Evolutionary conservation across 2,888 invertebrate species (phyloP), one percentile per base, ranked within the genome.

Genomic region (Ectobius pallidus): DNA sequence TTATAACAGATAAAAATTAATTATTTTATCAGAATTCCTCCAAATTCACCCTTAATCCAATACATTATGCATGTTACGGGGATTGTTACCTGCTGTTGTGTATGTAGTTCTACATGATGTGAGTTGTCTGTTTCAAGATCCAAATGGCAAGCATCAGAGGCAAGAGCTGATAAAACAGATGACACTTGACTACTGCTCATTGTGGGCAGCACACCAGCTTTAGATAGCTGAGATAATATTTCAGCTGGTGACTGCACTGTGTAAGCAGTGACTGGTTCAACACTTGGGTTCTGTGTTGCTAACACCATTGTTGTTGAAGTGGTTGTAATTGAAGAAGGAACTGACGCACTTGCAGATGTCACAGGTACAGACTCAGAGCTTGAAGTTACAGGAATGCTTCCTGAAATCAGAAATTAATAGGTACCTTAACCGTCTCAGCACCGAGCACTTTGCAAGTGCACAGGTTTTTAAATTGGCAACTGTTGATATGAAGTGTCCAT

Each of bases 121-220:
- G 72, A 18, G 16, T 25, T 63, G 27, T 74, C 74, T 22, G 68
- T 25, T 18, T 74, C 74, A 11, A 72, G 25, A 44, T 74, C 74
- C 34, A 72, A 20, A 18, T 71, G 69, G 42, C 72, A 72, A 11
- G 61, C 27, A 61, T 73, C 75, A 25, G 73, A 71, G n/a, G 65
- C 75, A 7, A 77, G 73, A 22, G 76, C 77, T 34, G 76, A 76
- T 3, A 77, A 63, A 11, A 77, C 76, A 34, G 77, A 77, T 2
- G 76, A 77, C 9, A 77, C 77, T 63, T 77, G 77, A 55, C 77
- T 77, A 52, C 76, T 74, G 46, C 74, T 75, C 70, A 77, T 77
- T 4, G 77, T 62, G 14, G 77, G 77, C 14, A 77, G 39, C 2
- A 72, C 73, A 4, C 75, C 61, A 0, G 75, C 73, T 27, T 67